Evolutionary conservation across 1,140 invertebrate genomes (phyloP).

Genomic region (Globodera ellingtonae): DNA sequence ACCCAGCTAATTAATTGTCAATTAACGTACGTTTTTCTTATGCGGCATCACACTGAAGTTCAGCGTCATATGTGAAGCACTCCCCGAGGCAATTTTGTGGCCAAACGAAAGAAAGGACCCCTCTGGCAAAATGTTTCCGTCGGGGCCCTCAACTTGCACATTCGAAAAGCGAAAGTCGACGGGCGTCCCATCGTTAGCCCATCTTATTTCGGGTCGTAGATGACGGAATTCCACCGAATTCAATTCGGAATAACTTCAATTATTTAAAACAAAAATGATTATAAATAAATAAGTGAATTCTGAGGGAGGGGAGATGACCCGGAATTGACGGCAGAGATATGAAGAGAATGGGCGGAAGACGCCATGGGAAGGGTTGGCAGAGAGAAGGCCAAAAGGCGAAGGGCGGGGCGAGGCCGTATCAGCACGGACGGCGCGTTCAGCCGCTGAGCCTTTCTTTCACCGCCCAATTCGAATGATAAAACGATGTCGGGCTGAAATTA

Average conservation of each 20-base stretch:
- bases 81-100: conserved; percentile 13
- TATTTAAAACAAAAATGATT: neutral
- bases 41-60: neutral
- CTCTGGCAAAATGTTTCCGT: neutral
- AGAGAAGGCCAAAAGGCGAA: conserved; percentile 17
- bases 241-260: neutral
- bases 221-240: conserved; percentile 13
- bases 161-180: conserved; percentile 3
- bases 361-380: neutral
- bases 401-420: conserved; percentile 8
- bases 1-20: neutral
- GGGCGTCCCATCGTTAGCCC: neutral
- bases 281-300: too few relatives aligned
- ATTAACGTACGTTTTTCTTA: neutral
- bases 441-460: conserved; percentile 17
- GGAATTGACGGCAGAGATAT: conserved; percentile 19
- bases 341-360: neutral
- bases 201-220: conserved; percentile 10
- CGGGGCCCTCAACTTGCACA: neutral
- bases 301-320: neutral
- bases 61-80: conserved; percentile 16
- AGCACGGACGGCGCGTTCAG: neutral
- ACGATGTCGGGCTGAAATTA: conserved; percentile 1
- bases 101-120: conserved; percentile 16
- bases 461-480: conserved; percentile 16